These are phyloP conservation scores for Microcaecilia unicolor DNA, from an alignment of 2,797 vertebrate genomes.

Conservation along the genomic window DNA sequence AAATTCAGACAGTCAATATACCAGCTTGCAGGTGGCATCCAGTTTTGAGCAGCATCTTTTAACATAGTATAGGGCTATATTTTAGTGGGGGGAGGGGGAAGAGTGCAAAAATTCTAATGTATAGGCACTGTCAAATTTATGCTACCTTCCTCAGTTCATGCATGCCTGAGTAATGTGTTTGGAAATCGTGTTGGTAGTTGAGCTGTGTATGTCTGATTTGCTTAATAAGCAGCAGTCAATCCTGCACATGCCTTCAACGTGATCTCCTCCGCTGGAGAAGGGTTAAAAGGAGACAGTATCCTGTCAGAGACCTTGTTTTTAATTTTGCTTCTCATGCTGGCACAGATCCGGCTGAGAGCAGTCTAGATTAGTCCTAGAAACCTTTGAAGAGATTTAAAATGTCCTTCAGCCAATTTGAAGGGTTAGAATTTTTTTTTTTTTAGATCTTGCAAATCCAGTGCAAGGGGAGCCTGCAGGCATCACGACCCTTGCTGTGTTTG, in stretches of 20 bases:
- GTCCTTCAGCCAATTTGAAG: constrained; percentile 93
- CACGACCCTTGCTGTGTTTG: constrained; percentile 89
- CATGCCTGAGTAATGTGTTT: constrained; percentile 36
- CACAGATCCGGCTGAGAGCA: constrained; percentile 71
- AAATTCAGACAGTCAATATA: too few species aligned
- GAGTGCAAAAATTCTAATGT: too few species aligned
- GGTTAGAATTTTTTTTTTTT: too few species aligned
- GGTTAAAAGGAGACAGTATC: constrained; percentile 86
- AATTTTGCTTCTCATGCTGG: constrained; percentile 64
- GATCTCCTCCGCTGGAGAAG: constrained; percentile 32
- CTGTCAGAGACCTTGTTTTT: constrained; percentile 84
- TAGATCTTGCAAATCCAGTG: constrained; percentile 98
- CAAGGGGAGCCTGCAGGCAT: constrained; percentile 96
- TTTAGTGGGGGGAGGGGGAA: too few species aligned
- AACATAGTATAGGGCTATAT: too few species aligned
- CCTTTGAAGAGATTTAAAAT: constrained; percentile 87
- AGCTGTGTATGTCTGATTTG: background rate
- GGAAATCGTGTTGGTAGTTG: constrained; percentile 21
- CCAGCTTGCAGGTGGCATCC: too few species aligned
- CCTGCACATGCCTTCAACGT: background rate
- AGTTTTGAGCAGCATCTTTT: too few species aligned
- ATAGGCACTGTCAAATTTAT: background rate
- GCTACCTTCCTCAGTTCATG: background rate
- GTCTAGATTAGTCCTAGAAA: constrained; percentile 72
- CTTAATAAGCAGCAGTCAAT: background rate